Conservation (phyloP, 2,797 vertebrate species). For the Pelodytes ibericus region DNA sequence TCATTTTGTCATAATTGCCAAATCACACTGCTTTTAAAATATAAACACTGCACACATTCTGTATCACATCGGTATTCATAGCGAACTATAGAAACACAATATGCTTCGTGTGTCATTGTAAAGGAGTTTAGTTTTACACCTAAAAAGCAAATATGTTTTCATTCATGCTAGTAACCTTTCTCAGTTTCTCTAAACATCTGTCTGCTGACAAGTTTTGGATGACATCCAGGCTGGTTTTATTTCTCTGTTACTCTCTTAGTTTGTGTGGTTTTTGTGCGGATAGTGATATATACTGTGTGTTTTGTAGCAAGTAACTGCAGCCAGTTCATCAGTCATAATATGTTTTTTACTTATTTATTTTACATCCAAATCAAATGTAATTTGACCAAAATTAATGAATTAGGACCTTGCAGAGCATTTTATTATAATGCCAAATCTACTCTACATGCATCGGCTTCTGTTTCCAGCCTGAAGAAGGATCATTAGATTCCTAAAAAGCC, state of each 20-base stretch:
- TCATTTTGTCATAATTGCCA: too few relatives aligned
- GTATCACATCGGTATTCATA: background rate
- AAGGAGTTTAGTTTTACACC: conserved; percentile 19
- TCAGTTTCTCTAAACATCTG: conserved; percentile 52
- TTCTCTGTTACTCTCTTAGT: conserved; percentile 16
- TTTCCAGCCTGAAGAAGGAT: too few relatives aligned
- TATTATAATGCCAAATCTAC: too few relatives aligned
- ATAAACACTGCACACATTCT: background rate
- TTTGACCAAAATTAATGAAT: too few relatives aligned
- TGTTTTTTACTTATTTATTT: too few relatives aligned
- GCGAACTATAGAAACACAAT: background rate
- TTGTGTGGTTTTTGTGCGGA: background rate
- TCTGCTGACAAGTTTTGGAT: conserved; percentile 22
- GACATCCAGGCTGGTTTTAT: conserved; percentile 18
- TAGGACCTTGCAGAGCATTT: too few relatives aligned
- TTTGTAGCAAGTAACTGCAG: background rate
- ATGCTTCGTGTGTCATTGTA: background rate
- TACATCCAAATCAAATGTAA: too few relatives aligned
- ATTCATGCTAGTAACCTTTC: conserved; percentile 52
- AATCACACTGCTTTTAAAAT: too few relatives aligned
- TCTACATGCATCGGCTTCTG: too few relatives aligned
- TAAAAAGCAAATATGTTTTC: conserved; percentile 43
- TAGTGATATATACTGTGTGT: conserved; percentile 4
- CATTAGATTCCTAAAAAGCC: too few relatives aligned
- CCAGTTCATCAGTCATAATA: background rate